phyloP scores from a whole-genome alignment of 2,113 vertebrate genomes.

The Tauraco erythrolophus region DNA sequence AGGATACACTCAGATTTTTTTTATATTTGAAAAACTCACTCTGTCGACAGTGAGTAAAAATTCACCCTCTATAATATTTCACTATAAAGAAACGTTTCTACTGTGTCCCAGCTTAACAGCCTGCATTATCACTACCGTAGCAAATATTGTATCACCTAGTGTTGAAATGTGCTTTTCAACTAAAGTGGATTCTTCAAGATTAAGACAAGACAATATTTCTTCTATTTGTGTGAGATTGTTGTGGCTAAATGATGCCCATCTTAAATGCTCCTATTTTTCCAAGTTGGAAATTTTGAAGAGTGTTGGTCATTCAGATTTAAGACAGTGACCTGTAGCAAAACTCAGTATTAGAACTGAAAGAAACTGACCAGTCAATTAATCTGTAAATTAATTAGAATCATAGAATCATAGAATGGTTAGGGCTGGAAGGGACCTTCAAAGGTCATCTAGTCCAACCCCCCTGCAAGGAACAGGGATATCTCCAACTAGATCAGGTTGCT shows the following conservation, averaged over 20 bases:
- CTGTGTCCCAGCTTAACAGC: background rate
- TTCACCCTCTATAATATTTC: background rate
- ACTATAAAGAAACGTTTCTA: background rate
- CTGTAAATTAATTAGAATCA: background rate
- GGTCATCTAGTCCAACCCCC: no score
- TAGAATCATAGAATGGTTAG: no score
- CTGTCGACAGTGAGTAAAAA: background rate
- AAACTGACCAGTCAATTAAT: background rate
- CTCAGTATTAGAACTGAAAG: background rate
- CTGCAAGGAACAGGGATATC: no score
- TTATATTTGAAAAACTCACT: background rate
- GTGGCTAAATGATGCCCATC: constrained; percentile 87
- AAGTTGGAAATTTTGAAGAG: constrained; percentile 82
- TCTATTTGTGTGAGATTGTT: constrained; percentile 84
- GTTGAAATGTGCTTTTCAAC: constrained; percentile 84
- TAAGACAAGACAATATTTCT: constrained; percentile 80
- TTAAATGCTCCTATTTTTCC: constrained; percentile 83
- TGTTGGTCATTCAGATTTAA: constrained; percentile 85
- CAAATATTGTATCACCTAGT: constrained; percentile 77
- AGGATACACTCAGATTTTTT: background rate
- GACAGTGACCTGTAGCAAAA: constrained; percentile 81
- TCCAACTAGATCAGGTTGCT: no score
- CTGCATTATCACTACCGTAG: background rate
- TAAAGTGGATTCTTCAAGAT: constrained; percentile 86
- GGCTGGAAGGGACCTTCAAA: no score